A percentile compares a stretch with the other conserved stretches of the same genome.
Conservation (phyloP, 1,140 invertebrate species). For the Lethrus apterus region DNA sequence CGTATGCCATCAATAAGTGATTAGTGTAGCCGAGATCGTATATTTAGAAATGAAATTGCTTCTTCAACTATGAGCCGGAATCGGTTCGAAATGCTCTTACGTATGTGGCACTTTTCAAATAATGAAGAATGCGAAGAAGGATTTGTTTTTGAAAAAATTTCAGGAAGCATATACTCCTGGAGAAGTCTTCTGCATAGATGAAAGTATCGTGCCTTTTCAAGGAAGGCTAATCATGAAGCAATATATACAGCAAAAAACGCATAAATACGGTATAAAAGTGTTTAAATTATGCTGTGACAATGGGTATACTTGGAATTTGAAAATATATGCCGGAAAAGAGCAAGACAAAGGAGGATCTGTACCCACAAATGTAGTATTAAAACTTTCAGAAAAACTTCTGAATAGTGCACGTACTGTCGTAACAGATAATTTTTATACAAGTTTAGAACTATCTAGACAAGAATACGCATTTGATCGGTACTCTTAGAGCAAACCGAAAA, state of each 20-base stretch:
- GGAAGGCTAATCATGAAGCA: slow-evolving; percentile 31
- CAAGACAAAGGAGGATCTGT: slow-evolving; percentile 9
- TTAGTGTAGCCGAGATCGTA: neutral
- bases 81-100: slow-evolving; percentile 31
- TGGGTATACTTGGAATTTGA: slow-evolving; percentile 22
- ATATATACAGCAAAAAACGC: slow-evolving; percentile 25
- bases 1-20: neutral
- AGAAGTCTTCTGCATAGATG: too few species aligned
- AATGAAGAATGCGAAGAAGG: slow-evolving; percentile 25
- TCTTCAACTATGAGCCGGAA: slow-evolving; percentile 25
- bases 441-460: slow-evolving; percentile 2
- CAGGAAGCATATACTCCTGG: too few species aligned
- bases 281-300: slow-evolving; percentile 26
- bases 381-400: neutral
- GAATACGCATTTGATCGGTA: neutral
- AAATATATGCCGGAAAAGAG: slow-evolving; percentile 27
- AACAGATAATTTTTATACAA: slow-evolving; percentile 8
- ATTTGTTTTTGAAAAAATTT: too few species aligned
- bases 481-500: neutral
- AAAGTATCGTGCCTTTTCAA: slow-evolving; percentile 36
- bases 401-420: neutral
- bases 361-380: slow-evolving; percentile 1
- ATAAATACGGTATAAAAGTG: slow-evolving; percentile 28
- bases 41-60: slow-evolving; percentile 1
- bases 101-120: slow-evolving; percentile 31